phyloP scores from a whole-genome alignment of 2,797 vertebrate species.

The Malurus splendens region DNA sequence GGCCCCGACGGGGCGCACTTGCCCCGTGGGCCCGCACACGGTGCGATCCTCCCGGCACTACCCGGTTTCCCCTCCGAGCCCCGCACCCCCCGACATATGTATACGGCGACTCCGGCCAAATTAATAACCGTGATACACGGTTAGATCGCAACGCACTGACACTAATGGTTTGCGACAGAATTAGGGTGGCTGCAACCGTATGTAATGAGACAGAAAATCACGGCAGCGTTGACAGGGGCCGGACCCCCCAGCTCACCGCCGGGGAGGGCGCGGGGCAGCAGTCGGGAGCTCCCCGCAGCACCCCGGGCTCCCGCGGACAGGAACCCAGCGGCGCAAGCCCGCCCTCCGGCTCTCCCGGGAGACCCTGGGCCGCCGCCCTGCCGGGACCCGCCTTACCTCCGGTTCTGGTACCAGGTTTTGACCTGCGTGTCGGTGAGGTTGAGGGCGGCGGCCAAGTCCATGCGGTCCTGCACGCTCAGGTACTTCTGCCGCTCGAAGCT shows the following conservation, averaged over 20 bases:
- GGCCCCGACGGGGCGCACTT: neutral
- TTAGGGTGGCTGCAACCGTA: slow-evolving; percentile 78
- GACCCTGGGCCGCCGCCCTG: neutral
- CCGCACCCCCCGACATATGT: neutral
- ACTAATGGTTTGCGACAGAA: slow-evolving; percentile 81
- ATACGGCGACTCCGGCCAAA: slow-evolving; percentile 52
- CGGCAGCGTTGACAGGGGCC: slow-evolving; percentile 65
- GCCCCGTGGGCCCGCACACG: neutral
- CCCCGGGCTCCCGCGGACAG: neutral
- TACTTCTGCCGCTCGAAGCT: slow-evolving; percentile 97
- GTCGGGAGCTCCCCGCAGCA: neutral
- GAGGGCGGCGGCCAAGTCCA: slow-evolving; percentile 96
- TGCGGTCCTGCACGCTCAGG: slow-evolving; percentile 95
- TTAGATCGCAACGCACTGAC: slow-evolving; percentile 72
- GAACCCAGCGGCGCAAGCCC: neutral
- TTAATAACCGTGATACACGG: slow-evolving; percentile 68
- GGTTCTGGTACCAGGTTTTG: slow-evolving; percentile 99
- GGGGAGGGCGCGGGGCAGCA: neutral
- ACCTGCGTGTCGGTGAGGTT: slow-evolving; percentile 98
- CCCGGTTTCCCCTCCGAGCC: neutral
- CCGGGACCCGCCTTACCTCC: slow-evolving; percentile 79
- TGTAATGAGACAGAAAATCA: slow-evolving; percentile 82
- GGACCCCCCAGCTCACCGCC: neutral
- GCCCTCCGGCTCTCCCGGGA: neutral
- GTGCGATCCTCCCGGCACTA: neutral